A percentile compares a stretch with the other conserved stretches of the same genome.
These are phyloP conservation scores for Drosophila tristis DNA, from an alignment of 1,140 invertebrate species.

Conservation along the genomic window DNA sequence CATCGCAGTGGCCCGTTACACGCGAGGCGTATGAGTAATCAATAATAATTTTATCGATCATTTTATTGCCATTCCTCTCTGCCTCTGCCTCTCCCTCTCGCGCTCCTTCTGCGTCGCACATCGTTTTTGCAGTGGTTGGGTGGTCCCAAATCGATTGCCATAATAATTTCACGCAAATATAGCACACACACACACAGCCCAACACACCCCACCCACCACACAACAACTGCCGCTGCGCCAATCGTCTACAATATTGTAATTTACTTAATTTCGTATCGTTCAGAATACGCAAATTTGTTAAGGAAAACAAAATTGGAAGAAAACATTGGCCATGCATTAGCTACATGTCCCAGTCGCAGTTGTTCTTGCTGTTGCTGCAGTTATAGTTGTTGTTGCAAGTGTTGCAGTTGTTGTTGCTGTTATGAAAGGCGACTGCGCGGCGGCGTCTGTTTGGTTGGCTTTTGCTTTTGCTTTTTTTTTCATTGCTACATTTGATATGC, in stretches of 20 bases:
- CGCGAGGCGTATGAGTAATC: slow-evolving; percentile 73
- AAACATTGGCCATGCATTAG: slow-evolving; percentile 78
- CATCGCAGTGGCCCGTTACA: slow-evolving; percentile 55
- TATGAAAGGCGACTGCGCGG: slow-evolving; percentile 74
- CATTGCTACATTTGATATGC: slow-evolving; percentile 75
- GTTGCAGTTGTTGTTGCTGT: slow-evolving; percentile 25
- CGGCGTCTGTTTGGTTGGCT: slow-evolving; percentile 63
- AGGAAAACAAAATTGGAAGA: slow-evolving; percentile 31
- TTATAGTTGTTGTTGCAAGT: slow-evolving; percentile 13
- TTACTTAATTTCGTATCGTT: slow-evolving; percentile 79
- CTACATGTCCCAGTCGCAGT: slow-evolving; percentile 39
- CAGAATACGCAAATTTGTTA: slow-evolving; percentile 70
- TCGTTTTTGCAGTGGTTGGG: slow-evolving; percentile 12
- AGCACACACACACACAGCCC: slow-evolving; percentile 38
- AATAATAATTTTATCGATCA: slow-evolving; percentile 76
- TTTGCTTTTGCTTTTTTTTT: slow-evolving; percentile 13
- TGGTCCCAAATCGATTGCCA: slow-evolving; percentile 74
- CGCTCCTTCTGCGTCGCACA: slow-evolving; percentile 29
- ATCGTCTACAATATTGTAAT: slow-evolving; percentile 76
- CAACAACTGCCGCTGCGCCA: slow-evolving; percentile 27
- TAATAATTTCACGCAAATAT: slow-evolving; percentile 79
- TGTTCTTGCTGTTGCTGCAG: slow-evolving; percentile 34
- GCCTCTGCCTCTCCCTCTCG: neutral
- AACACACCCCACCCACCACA: neutral
- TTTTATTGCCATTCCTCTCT: slow-evolving; percentile 29